Base-by-base conservation (phyloP, 2,797 vertebrate genomes). In the Fratercula arctica region DNA sequence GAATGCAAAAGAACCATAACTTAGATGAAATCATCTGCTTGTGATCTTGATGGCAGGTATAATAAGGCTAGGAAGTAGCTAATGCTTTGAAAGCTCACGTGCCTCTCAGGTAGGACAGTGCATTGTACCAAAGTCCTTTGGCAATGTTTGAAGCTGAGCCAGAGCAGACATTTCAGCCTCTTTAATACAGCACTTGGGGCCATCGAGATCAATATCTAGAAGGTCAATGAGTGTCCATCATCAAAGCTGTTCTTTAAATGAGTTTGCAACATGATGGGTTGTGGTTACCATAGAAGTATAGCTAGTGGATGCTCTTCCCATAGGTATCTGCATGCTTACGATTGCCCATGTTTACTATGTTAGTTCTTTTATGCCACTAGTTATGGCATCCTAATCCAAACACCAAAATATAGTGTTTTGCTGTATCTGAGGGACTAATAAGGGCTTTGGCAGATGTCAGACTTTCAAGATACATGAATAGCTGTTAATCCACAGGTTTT, bases 271-370 rank as follows among this genome's bases (percentile, higher is more conserved):
- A 11, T 18, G n/a, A 39, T 31, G 13, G 20, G 31, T 67, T 75
- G 19, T 69, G 33, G 51, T 79, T 59, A 41, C 19, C 6, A 17
- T 2, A 54, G 31, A 53, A 50, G 6, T 54, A 13, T 20, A 68
- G 4, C 13, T 45, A 37, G 9, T 12, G 48, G 63, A 28, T 67
- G 4, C 16, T 74, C 11, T 46, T 92, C n/a, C 57, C 23, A 13
- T 26, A 50, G 10, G 2, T 20, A 0, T 79, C 67, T 28, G 11
- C 21, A 14, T 21, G 16, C 25, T 54, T 68, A 17, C 0, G 1
- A 24, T 61, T 2, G 0, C 45, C 57, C 77, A 14, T 54, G 43
- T 78, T 84, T 64, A 28, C 8, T 67, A 1, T 46, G 20, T 64
- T 78, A 76, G 10, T 10, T 88, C n/a, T 66, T 78, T 92, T 35